Percentiles rank a stretch among this genome's conserved stretches.
Conservation (phyloP, 2,113 vertebrate species). For the Casuarius casuarius region DNA sequence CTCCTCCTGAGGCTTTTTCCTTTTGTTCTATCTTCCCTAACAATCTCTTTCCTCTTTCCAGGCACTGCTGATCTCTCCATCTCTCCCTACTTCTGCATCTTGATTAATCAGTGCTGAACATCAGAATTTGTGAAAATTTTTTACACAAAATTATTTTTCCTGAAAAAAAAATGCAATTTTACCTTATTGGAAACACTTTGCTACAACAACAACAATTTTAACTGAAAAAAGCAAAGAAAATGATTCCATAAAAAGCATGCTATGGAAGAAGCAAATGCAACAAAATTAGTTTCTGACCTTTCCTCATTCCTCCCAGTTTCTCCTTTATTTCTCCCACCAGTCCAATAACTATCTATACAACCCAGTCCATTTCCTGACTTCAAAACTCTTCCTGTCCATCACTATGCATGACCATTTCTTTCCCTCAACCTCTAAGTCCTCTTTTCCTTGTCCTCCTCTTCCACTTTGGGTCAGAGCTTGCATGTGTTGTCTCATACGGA, state of each 20-base stretch:
- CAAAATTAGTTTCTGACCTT: not conserved
- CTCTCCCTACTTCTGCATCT: not conserved
- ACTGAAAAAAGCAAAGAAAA: not conserved
- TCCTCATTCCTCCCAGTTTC: not conserved
- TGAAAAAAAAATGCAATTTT: not conserved
- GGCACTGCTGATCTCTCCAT: not conserved
- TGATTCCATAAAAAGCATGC: not conserved
- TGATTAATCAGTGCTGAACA: not conserved
- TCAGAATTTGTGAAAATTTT: not conserved
- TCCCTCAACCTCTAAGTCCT: not conserved
- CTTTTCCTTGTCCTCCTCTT: not conserved
- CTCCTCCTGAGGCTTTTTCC: not conserved
- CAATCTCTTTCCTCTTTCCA: not conserved
- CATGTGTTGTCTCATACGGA: not conserved
- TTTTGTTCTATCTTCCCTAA: not conserved
- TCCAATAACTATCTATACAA: not conserved
- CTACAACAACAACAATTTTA: not conserved
- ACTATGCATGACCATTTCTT: not conserved
- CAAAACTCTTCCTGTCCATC: not conserved
- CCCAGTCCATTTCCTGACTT: not conserved
- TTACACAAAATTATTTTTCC: not conserved
- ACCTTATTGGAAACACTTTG: not conserved
- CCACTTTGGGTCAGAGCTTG: not conserved
- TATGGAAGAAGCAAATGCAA: not conserved
- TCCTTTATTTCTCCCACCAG: not conserved